Evolutionary conservation across 1,140 invertebrate species (phyloP).

Genomic region (Dolichoris vasculosae): DNA sequence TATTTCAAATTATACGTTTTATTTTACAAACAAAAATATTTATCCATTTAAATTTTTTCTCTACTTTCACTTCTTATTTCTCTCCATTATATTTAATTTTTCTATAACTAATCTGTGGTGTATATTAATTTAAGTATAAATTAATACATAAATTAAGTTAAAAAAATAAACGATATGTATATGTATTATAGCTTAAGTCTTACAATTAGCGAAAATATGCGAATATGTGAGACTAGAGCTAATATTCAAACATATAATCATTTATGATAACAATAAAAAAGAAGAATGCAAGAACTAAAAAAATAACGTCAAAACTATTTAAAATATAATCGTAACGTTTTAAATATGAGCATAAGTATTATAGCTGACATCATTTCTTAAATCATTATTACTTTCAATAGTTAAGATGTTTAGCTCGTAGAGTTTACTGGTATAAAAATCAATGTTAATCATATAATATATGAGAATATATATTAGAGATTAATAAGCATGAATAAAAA

Average conservation of each 20-base stretch:
- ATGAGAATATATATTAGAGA: not conserved
- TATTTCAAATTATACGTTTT: not conserved
- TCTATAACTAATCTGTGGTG: conserved; percentile 29
- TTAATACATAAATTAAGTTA: not conserved
- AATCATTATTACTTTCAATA: not conserved
- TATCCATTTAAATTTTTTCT: not conserved
- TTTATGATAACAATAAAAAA: conserved; percentile 21
- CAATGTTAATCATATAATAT: not conserved
- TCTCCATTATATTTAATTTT: not conserved
- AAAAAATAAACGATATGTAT: not conserved
- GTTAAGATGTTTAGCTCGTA: not conserved
- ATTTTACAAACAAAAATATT: not conserved
- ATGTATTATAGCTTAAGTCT: not conserved
- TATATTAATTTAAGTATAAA: conserved; percentile 31
- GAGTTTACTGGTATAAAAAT: not conserved
- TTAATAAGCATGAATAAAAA: conserved; percentile 5
- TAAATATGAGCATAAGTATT: not conserved
- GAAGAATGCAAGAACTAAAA: not conserved
- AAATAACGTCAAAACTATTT: conserved; percentile 16
- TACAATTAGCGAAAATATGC: not conserved
- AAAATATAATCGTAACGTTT: not conserved
- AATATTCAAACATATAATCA: not conserved
- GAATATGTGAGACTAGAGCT: conserved; percentile 23
- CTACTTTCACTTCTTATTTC: not conserved
- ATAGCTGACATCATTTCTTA: not conserved